These are phyloP conservation scores for Hafferia zeledoni DNA, from an alignment of 2,797 vertebrate genomes.

Conservation along the genomic window DNA sequence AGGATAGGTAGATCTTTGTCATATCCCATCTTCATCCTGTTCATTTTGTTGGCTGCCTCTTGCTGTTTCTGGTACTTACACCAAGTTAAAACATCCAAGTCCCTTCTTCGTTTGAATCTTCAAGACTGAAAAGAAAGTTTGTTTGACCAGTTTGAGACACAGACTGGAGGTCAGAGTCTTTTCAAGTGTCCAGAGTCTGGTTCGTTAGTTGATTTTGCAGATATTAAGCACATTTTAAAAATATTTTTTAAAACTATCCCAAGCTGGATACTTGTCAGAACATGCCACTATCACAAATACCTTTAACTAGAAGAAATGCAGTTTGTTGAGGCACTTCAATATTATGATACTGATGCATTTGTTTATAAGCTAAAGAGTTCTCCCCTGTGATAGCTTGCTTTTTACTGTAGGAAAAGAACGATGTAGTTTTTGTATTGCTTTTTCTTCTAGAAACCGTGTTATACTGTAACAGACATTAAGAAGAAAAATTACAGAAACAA, in stretches of 20 bases:
- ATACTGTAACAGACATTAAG: not conserved
- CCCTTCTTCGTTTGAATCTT: not conserved
- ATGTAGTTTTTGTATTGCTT: not conserved
- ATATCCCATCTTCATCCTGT: not conserved
- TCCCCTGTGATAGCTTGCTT: not conserved
- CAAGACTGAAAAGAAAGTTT: not conserved
- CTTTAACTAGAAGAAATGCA: not conserved
- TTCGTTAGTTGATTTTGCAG: not conserved
- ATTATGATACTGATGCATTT: not conserved
- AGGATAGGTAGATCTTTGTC: not conserved
- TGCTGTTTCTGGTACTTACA: not conserved
- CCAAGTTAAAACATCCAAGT: fast-evolving
- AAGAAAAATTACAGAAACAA: not conserved
- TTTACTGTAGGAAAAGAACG: not conserved
- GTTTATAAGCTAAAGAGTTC: not conserved
- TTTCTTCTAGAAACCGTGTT: not conserved
- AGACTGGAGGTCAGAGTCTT: fast-evolving
- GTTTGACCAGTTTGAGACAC: not conserved
- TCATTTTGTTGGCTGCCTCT: not conserved
- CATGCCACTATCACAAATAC: not conserved
- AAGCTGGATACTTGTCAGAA: not conserved
- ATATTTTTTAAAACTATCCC: not conserved
- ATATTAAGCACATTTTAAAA: not conserved
- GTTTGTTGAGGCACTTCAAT: not conserved
- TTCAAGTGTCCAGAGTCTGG: not conserved